These are phyloP conservation scores for Phenganax stokvisi DNA, from an alignment of 92 coral and sea anemone species.

Conservation along the genomic window DNA sequence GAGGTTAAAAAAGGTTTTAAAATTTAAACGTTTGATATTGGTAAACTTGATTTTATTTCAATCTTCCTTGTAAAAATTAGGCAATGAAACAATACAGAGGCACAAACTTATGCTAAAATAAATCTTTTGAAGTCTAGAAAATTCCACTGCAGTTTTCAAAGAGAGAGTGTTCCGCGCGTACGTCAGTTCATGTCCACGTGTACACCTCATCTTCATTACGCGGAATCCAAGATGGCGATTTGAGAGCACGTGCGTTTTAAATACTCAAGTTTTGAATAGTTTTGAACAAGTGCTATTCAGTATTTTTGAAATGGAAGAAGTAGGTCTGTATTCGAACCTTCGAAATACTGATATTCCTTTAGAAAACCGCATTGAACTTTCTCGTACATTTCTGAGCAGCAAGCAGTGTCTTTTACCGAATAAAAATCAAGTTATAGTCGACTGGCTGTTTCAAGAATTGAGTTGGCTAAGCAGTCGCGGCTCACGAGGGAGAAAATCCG, in stretches of 20 bases:
- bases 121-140: no score
- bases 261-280: neutral
- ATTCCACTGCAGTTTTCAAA: no score
- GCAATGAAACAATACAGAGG: no score
- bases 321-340: constrained; percentile 27
- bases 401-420: constrained; percentile 21
- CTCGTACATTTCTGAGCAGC: neutral
- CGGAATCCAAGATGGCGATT: no score
- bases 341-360: constrained; percentile 21
- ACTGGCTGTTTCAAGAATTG: constrained; percentile 22
- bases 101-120: no score
- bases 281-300: neutral
- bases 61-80: no score
- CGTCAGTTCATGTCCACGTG: no score
- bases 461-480: neutral
- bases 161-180: no score
- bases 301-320: constrained; percentile 2
- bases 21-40: no score
- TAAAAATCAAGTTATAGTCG: constrained; percentile 28
- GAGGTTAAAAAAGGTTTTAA: no score
- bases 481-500: neutral
- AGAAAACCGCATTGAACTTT: constrained; percentile 32
- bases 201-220: no score
- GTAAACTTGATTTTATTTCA: no score
- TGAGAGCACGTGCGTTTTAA: constrained; percentile 11